Evolutionary conservation across 1,140 invertebrate species (phyloP).

Genomic region (Coenobita brevimanus): DNA sequence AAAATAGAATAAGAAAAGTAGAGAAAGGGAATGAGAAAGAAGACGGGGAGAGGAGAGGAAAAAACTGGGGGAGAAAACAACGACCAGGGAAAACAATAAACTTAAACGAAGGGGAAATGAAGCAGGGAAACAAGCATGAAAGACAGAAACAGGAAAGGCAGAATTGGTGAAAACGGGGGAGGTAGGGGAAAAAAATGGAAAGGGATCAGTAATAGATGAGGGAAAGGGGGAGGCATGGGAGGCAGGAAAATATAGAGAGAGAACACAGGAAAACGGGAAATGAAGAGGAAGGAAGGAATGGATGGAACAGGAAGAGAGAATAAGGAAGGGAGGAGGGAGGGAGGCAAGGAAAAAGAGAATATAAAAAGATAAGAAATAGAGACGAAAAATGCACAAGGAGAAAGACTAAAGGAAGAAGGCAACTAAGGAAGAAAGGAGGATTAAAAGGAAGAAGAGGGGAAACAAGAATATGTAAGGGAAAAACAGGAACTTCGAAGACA

Average conservation of each 20-base stretch:
- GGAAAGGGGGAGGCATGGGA: not conserved
- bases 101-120: too few species aligned
- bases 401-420: not conserved
- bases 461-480: too few species aligned
- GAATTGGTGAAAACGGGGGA: too few species aligned
- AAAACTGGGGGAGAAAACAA: not conserved
- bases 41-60: not conserved
- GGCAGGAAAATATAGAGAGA: constrained; percentile 2
- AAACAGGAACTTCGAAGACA: too few species aligned
- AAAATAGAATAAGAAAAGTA: too few species aligned
- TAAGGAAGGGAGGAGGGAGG: not conserved
- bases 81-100: not conserved
- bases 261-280: not conserved
- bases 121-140: too few species aligned
- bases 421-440: too few species aligned
- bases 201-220: not conserved
- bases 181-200: too few species aligned
- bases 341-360: not conserved
- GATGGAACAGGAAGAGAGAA: not conserved
- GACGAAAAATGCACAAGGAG: not conserved
- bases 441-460: too few species aligned
- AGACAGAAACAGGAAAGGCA: too few species aligned
- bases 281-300: not conserved
- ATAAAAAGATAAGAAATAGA: not conserved
- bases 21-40: not conserved